Evolutionary conservation across 2,888 invertebrate genomes (phyloP), one percentile per base, ranked within the genome.

Genomic region (Leucania comma): DNA sequence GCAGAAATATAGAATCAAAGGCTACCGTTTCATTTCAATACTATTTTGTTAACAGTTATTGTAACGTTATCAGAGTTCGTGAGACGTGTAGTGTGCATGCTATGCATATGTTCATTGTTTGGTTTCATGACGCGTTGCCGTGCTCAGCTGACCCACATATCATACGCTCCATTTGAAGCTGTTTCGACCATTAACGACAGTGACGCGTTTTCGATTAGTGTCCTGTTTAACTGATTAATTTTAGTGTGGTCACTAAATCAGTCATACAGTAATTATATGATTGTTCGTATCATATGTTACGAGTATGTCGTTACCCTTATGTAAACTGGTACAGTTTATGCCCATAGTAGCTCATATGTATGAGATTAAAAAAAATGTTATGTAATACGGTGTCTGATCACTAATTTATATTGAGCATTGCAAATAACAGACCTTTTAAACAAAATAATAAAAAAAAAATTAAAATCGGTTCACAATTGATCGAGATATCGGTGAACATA

Each of bases 91-190:
- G 73, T 65, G 76, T 74, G 65, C 72, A 72, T 79, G 78, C 59
- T 67, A 50, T 80, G 72, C 59, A 59, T 72, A 71, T 67, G 62
- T 74, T 68, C 73, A 73, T 72, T 79, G 72, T 80, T 85, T 77
- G 75, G 81, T 79, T 86, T 82, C 85, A 86, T 83, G 86, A 78
- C 76, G 78, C 57, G 74, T 58, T 61, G 79, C 79, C 80, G 79
- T 80, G 79, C 56, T 72, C 48, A 71, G 67, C 65, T 90, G 90
- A 89, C 90, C 90, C 82, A 89, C 84, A 86, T 90, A 78, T 68
- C 78, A 76, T 82, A 80, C 79, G 80, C 78, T 83, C 81, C 82
- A 88, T 86, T 87, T 85, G 81, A 82, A 87, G 80, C 82, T 83
- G 83, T 82, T 76, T 79, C 81, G 76, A 76, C 79, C 79, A 80